Evolutionary conservation across 2,797 vertebrate genomes (phyloP), one percentile per base, ranked within the genome.

Genomic region (Diplodus sargus): DNA sequence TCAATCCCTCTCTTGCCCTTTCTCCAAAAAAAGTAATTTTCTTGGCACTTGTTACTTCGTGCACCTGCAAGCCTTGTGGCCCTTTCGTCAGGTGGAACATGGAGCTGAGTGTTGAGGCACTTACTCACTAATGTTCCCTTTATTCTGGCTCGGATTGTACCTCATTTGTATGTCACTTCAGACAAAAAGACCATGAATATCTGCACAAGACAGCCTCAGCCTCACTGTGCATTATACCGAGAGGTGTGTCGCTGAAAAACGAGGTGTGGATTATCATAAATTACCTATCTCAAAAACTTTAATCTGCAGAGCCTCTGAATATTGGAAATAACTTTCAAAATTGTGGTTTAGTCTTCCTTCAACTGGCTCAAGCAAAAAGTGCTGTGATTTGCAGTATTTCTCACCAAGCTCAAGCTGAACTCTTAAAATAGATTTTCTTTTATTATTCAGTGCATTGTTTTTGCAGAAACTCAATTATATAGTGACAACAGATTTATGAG

Each of bases 381-480:
- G 43, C 42, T 51, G 30, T 66, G 53, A 82, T 65, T 69, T 65
- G 22, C 42, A 15, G 25, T 30, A 59, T 78, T 61, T 78, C 4
- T 43, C 61, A 43, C 34, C 34, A 9, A 34, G 34, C n/a, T 42
- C 58, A 64, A 85, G 73, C 60, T 48, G 65, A 70, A 85, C 76
- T 69, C 51, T 75, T 71, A 34, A 52, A 73, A 34, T 52, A 7
- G 39, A 72, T 74, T 74, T 57, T 47, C 52, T 57, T 49, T 57
- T 45, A 77, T 81, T 63, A 74, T 82, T 70, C 43, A 72, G 57
- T 70, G 23, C 18, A 70, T 76, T 70, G 60, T 57, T 72, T 70
- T 88, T 57, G 53, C 66, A 72, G 66, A 88, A 83, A 79, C 56
- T 80, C 15, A 59, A 65, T 86, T 72, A 79, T 79, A 34, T 16